Percentiles rank a stretch among this genome's conserved stretches.
These are phyloP conservation scores for Murina feae DNA, from an alignment of 2,113 vertebrate species.

Conservation along the genomic window DNA sequence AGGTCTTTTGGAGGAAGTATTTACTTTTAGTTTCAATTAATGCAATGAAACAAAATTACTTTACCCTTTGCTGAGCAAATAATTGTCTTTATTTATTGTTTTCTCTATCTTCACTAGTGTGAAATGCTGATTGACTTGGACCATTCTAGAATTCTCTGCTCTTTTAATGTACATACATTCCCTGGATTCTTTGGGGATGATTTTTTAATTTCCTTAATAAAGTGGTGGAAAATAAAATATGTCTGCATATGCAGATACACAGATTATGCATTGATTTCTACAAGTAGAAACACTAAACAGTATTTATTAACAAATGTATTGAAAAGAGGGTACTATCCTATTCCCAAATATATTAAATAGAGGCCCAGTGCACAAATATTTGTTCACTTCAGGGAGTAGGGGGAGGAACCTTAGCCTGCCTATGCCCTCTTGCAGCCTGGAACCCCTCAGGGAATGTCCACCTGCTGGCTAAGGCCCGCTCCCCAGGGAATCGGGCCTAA, in stretches of 20 bases:
- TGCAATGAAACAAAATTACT: slow-evolving; percentile 18
- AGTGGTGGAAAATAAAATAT: not conserved
- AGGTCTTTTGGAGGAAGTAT: slow-evolving; percentile 23
- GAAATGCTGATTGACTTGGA: not conserved
- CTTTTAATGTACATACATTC: not conserved
- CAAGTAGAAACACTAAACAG: not conserved
- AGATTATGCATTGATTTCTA: not conserved
- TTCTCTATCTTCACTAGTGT: not conserved
- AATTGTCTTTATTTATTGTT: not conserved
- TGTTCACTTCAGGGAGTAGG: too few relatives aligned
- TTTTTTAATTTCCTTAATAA: not conserved
- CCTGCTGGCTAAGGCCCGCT: too few relatives aligned
- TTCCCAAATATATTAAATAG: not conserved
- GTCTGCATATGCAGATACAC: not conserved
- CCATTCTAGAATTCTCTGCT: not conserved
- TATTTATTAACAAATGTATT: not conserved
- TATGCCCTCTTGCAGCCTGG: too few relatives aligned
- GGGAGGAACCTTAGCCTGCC: too few relatives aligned
- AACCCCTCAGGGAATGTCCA: too few relatives aligned
- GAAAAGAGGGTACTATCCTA: not conserved
- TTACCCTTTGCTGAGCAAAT: not conserved
- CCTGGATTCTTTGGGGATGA: not conserved
- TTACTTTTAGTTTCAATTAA: slow-evolving; percentile 28
- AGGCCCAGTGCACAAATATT: too few relatives aligned
- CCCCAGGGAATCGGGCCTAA: too few relatives aligned